A percentile compares a stretch with the other conserved stretches of the same genome.
Conservation (phyloP, 1,140 invertebrate species). For the Danaus plexippus region DNA sequence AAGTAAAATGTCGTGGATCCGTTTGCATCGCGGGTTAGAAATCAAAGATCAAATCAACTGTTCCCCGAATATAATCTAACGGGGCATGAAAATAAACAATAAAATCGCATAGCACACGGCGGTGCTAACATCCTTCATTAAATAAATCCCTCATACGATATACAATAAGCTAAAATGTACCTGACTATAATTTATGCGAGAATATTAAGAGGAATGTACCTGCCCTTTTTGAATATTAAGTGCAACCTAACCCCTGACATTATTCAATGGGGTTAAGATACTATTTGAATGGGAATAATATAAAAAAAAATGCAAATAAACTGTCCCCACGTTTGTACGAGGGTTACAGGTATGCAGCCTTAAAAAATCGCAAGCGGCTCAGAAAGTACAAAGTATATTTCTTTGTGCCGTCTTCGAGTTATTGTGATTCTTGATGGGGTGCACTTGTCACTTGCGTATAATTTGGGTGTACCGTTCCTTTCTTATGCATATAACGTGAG, state of each 20-base stretch:
- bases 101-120: constrained; percentile 27
- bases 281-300: constrained; percentile 69
- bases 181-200: constrained; percentile 74
- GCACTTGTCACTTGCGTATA: constrained; percentile 69
- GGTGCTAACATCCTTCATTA: constrained; percentile 37
- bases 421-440: constrained; percentile 36
- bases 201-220: constrained; percentile 72
- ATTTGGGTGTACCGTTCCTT: constrained; percentile 62
- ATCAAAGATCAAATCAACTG: constrained; percentile 32
- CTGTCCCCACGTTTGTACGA: constrained; percentile 56
- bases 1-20: constrained; percentile 64
- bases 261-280: constrained; percentile 69
- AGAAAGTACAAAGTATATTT: constrained; percentile 45
- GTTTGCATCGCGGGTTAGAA: constrained; percentile 35
- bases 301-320: constrained; percentile 70
- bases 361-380: constrained; percentile 57
- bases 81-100: constrained; percentile 19
- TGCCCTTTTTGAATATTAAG: constrained; percentile 73
- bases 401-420: constrained; percentile 17
- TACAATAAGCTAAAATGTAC: constrained; percentile 69
- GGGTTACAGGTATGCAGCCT: constrained; percentile 51
- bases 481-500: constrained; percentile 63
- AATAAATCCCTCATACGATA: constrained; percentile 37
- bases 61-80: constrained; percentile 26
- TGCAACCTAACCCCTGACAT: constrained; percentile 72